Conservation (phyloP, 30 jellyfish, hydroid and myxozoan genomes). For the Sanderia malayensis region DNA sequence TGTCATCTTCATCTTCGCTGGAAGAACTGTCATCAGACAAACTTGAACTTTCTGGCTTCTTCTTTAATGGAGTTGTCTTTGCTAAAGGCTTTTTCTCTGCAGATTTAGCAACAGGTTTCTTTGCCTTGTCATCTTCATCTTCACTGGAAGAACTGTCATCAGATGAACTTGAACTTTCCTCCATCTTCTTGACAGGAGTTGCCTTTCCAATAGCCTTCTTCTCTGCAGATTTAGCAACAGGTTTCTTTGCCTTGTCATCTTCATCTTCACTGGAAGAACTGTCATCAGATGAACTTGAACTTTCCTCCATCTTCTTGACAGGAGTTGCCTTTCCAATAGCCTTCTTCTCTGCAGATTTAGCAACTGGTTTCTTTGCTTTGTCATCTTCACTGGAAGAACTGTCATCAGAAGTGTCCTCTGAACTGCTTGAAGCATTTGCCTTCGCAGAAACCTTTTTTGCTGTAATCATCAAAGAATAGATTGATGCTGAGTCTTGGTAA, state of each 20-base stretch:
- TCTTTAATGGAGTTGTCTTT: no score
- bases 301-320: not conserved
- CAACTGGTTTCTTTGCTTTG: not conserved
- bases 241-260: not conserved
- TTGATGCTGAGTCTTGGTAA: no score
- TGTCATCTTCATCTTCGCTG: not conserved
- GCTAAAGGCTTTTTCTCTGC: no score
- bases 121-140: slow-evolving; percentile 16
- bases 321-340: not conserved
- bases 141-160: slow-evolving; percentile 45
- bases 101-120: no score
- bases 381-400: not conserved
- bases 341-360: not conserved
- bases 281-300: slow-evolving; percentile 2
- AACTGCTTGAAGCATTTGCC: not conserved
- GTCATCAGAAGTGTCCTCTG: not conserved
- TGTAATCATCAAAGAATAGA: no score
- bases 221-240: not conserved
- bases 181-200: slow-evolving; percentile 6
- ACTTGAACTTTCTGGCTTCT: not conserved
- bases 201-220: not conserved
- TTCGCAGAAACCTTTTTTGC: not conserved
- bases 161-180: slow-evolving; percentile 8
- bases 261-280: slow-evolving; percentile 11
- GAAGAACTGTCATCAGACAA: not conserved